Percentiles rank a stretch among this genome's conserved stretches.
phyloP scores from a whole-genome alignment of 2,797 vertebrate genomes.

The Onychomys leucogaster region DNA sequence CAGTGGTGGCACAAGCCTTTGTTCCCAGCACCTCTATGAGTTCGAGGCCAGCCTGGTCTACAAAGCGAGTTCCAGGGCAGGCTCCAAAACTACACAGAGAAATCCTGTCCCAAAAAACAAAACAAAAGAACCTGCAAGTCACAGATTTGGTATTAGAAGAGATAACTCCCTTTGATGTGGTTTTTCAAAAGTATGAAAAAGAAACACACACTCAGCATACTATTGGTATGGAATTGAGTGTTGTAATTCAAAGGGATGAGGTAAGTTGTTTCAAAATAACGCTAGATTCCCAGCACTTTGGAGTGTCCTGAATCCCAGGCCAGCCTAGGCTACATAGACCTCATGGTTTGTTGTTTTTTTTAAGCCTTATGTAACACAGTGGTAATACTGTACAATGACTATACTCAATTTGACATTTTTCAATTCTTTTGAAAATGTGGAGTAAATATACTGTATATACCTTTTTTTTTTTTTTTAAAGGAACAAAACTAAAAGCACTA shows the following conservation, averaged over 20 bases:
- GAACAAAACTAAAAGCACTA: neutral
- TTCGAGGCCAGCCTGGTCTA: too few species aligned
- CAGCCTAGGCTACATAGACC: neutral
- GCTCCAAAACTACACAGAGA: too few species aligned
- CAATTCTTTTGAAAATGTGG: neutral
- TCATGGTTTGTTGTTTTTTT: neutral
- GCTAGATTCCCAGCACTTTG: neutral
- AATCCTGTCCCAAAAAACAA: too few species aligned
- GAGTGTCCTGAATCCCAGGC: neutral
- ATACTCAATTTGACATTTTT: neutral
- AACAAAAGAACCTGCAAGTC: neutral
- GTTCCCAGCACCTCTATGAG: too few species aligned
- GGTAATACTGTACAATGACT: neutral
- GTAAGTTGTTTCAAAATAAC: conserved; percentile 8
- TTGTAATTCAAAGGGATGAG: neutral
- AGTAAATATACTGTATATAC: neutral
- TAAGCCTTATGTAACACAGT: neutral
- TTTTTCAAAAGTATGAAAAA: neutral
- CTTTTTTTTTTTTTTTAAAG: too few species aligned
- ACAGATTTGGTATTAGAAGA: neutral
- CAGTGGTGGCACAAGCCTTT: too few species aligned
- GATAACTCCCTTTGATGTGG: neutral
- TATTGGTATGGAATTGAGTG: neutral
- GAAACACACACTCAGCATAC: neutral
- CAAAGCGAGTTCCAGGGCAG: too few species aligned